phyloP scores from a whole-genome alignment of 2,113 vertebrate genomes.

The Gnathonemus longibarbis region DNA sequence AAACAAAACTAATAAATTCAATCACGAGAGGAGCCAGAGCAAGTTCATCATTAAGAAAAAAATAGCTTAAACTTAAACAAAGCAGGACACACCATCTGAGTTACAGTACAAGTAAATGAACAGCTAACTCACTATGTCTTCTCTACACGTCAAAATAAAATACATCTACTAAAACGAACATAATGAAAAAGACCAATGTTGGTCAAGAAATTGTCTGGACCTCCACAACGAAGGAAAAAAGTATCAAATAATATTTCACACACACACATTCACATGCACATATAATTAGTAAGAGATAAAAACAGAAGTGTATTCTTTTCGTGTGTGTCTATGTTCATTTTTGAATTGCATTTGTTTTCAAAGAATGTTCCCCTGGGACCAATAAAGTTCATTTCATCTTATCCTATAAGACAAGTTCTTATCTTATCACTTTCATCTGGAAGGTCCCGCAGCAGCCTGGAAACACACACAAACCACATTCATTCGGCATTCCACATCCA shows the following conservation, averaged over 20 bases:
- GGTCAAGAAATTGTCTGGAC: neutral
- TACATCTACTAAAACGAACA: neutral
- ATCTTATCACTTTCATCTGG: neutral
- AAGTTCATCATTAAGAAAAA: neutral
- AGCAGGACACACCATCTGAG: neutral
- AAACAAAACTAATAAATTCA: neutral
- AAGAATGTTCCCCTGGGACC: neutral
- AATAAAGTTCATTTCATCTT: neutral
- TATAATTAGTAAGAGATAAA: neutral
- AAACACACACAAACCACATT: neutral
- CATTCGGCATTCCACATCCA: neutral
- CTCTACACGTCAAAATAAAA: neutral
- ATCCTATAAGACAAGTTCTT: neutral
- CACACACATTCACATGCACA: neutral
- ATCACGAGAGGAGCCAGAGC: neutral
- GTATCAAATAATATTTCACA: neutral
- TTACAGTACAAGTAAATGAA: neutral
- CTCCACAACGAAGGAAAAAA: neutral
- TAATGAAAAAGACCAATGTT: neutral
- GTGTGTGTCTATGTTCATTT: neutral
- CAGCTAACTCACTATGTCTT: neutral
- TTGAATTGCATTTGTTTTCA: neutral
- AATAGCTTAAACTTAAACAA: neutral
- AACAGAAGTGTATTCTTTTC: neutral
- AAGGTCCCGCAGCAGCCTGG: neutral